Conservation (phyloP, 2,888 invertebrate species). For the Nematopogon swammerdamellus region DNA sequence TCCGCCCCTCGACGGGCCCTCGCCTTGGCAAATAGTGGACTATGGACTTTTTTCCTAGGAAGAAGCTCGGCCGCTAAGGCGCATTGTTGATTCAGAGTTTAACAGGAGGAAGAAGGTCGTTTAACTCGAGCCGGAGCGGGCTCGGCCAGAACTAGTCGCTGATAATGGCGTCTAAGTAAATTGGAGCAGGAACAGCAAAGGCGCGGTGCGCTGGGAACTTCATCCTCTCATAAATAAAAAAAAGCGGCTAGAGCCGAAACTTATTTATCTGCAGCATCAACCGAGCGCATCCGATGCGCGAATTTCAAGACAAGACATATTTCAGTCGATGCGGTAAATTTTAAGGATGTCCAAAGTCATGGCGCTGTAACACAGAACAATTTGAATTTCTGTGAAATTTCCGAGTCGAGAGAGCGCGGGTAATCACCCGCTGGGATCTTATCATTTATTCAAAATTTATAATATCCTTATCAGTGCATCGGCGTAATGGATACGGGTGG, state of each 20-base stretch:
- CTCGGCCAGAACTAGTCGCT: not conserved
- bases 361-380: too few species aligned
- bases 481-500: constrained; percentile 35
- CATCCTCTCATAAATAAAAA: too few species aligned
- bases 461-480: constrained; percentile 36
- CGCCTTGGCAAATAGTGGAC: not conserved
- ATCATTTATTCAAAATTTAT: constrained; percentile 33
- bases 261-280: too few species aligned
- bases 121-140: not conserved
- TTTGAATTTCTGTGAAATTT: too few species aligned
- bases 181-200: not conserved
- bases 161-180: not conserved
- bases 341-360: too few species aligned
- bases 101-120: not conserved
- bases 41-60: not conserved
- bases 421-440: constrained; percentile 18
- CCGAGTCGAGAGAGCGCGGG: not conserved
- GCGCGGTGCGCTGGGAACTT: too few species aligned
- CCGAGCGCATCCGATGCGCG: too few species aligned
- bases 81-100: not conserved
- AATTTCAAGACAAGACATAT: too few species aligned
- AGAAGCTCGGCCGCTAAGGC: not conserved
- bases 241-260: too few species aligned
- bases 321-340: too few species aligned
- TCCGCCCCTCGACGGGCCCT: constrained; percentile 23